These are phyloP conservation scores for Spermophilus dauricus DNA, from an alignment of 2,113 vertebrate species.

Conservation along the genomic window DNA sequence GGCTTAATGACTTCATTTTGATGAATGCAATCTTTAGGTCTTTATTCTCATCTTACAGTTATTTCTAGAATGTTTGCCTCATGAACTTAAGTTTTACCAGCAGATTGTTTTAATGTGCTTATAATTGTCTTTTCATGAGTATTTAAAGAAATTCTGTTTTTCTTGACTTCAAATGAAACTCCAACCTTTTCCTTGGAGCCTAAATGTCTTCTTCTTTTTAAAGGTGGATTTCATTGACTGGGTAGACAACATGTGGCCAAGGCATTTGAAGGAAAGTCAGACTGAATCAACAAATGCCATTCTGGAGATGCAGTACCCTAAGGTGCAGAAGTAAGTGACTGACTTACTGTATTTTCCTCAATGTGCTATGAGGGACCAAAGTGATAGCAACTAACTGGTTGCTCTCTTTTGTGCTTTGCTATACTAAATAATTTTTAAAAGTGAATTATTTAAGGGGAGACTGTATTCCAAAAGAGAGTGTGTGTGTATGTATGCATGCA, in stretches of 20 bases:
- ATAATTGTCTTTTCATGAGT: background rate
- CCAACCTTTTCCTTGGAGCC: background rate
- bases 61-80: constrained; percentile 17
- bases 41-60: constrained; percentile 40
- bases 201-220: constrained; percentile 17
- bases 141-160: constrained; percentile 43
- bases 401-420: background rate
- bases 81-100: constrained; percentile 14
- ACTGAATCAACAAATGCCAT: constrained; percentile 98
- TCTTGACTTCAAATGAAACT: constrained; percentile 45
- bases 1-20: too few species aligned
- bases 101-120: constrained; percentile 11
- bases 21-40: background rate
- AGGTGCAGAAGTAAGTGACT: constrained; percentile 97
- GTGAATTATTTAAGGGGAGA: background rate
- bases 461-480: background rate
- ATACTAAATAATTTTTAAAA: background rate
- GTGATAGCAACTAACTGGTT: background rate
- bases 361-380: background rate
- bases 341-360: background rate
- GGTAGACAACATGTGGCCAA: constrained; percentile 99
- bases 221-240: constrained; percentile 99
- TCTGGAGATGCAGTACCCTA: constrained; percentile 99
- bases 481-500: background rate
- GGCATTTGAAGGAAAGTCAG: constrained; percentile 98